A percentile compares a stretch with the other conserved stretches of the same genome.
phyloP scores from a whole-genome alignment of 2,797 vertebrate genomes.

The Bryconaethiops microstoma region DNA sequence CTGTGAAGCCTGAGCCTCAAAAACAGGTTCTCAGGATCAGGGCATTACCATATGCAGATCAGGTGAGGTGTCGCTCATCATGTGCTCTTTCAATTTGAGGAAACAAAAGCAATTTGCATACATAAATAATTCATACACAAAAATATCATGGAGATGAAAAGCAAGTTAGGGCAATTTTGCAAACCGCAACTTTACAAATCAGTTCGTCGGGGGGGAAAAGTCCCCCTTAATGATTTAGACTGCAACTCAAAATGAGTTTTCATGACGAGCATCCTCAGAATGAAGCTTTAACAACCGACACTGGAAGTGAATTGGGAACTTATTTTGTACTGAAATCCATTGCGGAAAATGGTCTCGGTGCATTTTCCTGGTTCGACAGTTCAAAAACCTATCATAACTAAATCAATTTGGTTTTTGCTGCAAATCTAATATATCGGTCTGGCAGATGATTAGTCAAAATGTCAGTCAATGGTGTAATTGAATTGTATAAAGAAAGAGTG shows the following conservation, averaged over 20 bases:
- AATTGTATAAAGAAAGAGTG: constrained; percentile 37
- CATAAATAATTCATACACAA: constrained; percentile 60
- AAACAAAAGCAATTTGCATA: constrained; percentile 59
- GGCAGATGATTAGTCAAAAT: constrained; percentile 44
- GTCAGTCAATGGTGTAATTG: constrained; percentile 44
- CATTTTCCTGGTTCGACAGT: constrained; percentile 26
- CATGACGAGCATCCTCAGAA: not conserved
- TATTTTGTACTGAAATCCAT: not conserved
- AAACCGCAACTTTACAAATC: constrained; percentile 46
- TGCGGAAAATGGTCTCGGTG: constrained; percentile 4
- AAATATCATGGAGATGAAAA: constrained; percentile 52
- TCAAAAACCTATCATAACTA: constrained; percentile 23
- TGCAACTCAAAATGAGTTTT: constrained; percentile 23
- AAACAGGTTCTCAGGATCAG: not conserved
- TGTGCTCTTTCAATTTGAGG: constrained; percentile 32
- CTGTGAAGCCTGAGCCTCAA: not conserved
- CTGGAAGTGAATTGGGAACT: not conserved
- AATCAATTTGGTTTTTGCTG: constrained; percentile 31
- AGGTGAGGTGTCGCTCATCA: constrained; percentile 41
- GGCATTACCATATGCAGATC: constrained; percentile 35
- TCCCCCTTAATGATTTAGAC: constrained; percentile 20
- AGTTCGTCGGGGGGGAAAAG: constrained; percentile 1
- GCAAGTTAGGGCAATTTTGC: constrained; percentile 33
- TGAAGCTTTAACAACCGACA: constrained; percentile 3
- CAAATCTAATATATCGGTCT: constrained; percentile 18